Base-by-base conservation (phyloP, 2,888 invertebrate genomes). In the Helleia helle region DNA sequence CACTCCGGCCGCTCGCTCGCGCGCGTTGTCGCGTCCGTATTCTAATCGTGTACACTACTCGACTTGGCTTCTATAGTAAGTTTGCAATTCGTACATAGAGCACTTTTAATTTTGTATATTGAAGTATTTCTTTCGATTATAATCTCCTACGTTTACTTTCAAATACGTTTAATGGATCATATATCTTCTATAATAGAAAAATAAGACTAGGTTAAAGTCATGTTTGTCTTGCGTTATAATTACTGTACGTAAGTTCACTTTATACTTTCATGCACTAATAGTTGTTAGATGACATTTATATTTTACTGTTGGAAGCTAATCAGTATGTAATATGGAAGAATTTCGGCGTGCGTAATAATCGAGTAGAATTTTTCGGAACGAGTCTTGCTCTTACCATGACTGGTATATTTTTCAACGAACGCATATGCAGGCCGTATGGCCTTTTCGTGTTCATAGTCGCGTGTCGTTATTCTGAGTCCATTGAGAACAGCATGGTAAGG, bases 181-280 rank as follows among this genome's bases (percentile, higher is more conserved):
- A 62, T 71, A 71, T 66, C 65, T 71, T 76, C 65, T 65, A 63
- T 66, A 68, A 71, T 80, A 83, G 73, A 65, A 63, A 65, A 63
- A 62, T 77, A 77, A 75, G 72, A 71, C 69, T 80, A 81, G 80
- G 65, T 67, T 77, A 68, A 71, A 72, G 71, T 71, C 75, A 63
- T 54, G 60, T 64, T 69, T 62, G 62, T 68, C 71, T 73, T 77
- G 63, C 74, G 80, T 81, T 83, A 62, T 65, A 62, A 66, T 66
- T 61, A 71, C 68, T 67, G 69, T 76, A 72, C 71, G 80, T 74
- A 79, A 73, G 73, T 66, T 73, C 77, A 81, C 77, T 60, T 69
- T 73, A 77, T 81, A 71, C 63, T 79, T 79, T 81, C 65, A 71
- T 70, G 80, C 79, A 76, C 80, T 63, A 65, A 64, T 80, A 80